Evolutionary conservation across 2,113 vertebrate genomes (phyloP), one percentile per base, ranked within the genome.

Genomic region (Columba livia): DNA sequence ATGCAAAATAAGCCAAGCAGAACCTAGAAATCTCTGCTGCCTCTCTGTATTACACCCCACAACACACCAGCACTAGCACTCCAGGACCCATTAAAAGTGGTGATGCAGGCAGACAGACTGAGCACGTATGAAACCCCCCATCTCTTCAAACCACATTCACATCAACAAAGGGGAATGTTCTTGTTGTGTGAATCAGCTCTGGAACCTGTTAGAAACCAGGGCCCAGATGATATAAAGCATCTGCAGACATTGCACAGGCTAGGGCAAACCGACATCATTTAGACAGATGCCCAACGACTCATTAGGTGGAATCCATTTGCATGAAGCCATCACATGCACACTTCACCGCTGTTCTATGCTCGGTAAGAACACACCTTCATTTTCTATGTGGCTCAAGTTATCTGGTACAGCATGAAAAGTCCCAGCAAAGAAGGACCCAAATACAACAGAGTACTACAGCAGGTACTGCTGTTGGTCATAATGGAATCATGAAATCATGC

Each of bases 381-480:
- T 48, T 82, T 67, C 62, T 16, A 6, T 1, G 0, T 9, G 31
- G 47, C 40, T 54, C 64, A 57, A 15, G 54, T 40, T 72, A 60
- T 9, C 40, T 66, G 47, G 36, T 70, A 57, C 24, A 70, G 36
- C 23, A 32, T 31, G 40, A 78, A 77, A 24, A 11, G 40, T 26
- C 32, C 29, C 7, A 38, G 51, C 12, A 54, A 69, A 28, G 61
- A 34, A 31, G 10, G n/a, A 25, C 40, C 48, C n/a, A 42, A 70
- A 16, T 53, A 53, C 1, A 5, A 64, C 11, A 84, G 50, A 0
- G 0, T 8, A 26, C 11, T 28, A 25, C 0, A 3, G 73, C 31
- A 66, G 16, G 65, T 54, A 66, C 36, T 47, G 44, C 18, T 47
- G 44, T 47, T 47, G 44, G 44, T 47, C 44, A 47, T 47, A 18